Base-by-base conservation (phyloP, 2,797 vertebrate genomes). In the Lepilemur septentrionalis region DNA sequence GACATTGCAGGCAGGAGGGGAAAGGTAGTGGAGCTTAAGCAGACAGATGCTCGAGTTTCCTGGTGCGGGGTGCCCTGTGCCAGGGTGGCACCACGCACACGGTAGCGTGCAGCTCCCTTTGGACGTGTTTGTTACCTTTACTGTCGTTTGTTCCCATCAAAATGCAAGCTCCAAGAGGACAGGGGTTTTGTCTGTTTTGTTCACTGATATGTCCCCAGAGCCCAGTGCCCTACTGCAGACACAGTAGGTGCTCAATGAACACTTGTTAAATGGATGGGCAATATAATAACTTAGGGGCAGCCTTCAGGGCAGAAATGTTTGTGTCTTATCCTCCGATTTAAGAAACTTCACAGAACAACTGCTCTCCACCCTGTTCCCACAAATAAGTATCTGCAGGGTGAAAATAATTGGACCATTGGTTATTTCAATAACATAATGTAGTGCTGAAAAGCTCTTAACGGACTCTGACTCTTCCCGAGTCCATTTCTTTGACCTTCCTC, bases 81-180 rank as follows among this genome's bases (percentile, higher is more conserved):
- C 0, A 8, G 67, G n/a, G 3, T 0, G 7, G 48, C 3, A 0
- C 25, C 20, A 1, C 50, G 22, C 8, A 1, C 20, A 2, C 20
- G 3, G 1, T 14, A 10, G n/a, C 0, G 28, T 10, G 13, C 11
- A 1, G 6, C 28, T 69, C 22, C 22, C 38, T 57, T 15, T 59
- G 52, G 22, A 22, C 80, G 0, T 0, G 1, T 30, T 52, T 1
- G 22, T 50, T 38, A 15, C 28, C 3, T 46, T 48, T 14, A 1
- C 59, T 1, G 18, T 38, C 57, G 3, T 18, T 14, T 50, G 78
- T 79, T 32, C 28, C 12, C 10, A 1, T 11, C 25, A 17, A 69
- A 38, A 28, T 0, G 43, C 12, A n/a, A 94, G 48, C 48, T 43
- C 20, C 50, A 0, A 0, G 1, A 5, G 32, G 84, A 41, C 43